Evolutionary conservation across 2,113 vertebrate species (phyloP).

Genomic region (Probosciger aterrimus): DNA sequence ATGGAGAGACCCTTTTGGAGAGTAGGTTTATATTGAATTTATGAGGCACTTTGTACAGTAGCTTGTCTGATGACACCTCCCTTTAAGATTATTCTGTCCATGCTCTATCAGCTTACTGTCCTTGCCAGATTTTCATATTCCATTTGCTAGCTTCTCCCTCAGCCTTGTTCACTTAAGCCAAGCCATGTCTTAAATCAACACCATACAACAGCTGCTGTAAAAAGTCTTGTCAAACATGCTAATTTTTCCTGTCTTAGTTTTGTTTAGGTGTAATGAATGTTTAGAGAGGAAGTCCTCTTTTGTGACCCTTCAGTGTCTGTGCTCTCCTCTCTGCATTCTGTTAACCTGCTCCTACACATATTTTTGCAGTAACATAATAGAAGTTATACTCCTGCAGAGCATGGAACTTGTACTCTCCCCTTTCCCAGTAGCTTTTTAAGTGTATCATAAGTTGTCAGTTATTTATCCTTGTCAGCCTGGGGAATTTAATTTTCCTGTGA

Average conservation of each 20-base stretch:
- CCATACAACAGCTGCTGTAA: not conserved
- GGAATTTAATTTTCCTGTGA: not conserved
- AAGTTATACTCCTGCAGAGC: not conserved
- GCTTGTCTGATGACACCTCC: not conserved
- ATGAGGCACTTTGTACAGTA: not conserved
- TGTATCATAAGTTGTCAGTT: not conserved
- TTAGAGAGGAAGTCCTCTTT: not conserved
- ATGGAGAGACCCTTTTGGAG: not conserved
- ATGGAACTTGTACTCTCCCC: not conserved
- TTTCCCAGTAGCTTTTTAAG: not conserved
- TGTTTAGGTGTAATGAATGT: not conserved
- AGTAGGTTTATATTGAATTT: not conserved
- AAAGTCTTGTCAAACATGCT: not conserved
- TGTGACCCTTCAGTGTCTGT: not conserved
- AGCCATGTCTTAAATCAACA: not conserved
- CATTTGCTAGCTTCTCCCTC: not conserved
- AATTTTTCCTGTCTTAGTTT: not conserved
- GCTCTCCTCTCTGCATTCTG: not conserved
- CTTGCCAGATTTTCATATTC: not conserved
- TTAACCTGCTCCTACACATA: too few relatives aligned
- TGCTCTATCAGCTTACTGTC: not conserved
- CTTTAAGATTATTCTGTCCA: not conserved
- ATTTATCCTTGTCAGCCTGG: not conserved
- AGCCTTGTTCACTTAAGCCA: not conserved
- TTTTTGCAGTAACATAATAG: not conserved